phyloP scores from a whole-genome alignment of 1,140 invertebrate genomes.

The Forficula auricularia region DNA sequence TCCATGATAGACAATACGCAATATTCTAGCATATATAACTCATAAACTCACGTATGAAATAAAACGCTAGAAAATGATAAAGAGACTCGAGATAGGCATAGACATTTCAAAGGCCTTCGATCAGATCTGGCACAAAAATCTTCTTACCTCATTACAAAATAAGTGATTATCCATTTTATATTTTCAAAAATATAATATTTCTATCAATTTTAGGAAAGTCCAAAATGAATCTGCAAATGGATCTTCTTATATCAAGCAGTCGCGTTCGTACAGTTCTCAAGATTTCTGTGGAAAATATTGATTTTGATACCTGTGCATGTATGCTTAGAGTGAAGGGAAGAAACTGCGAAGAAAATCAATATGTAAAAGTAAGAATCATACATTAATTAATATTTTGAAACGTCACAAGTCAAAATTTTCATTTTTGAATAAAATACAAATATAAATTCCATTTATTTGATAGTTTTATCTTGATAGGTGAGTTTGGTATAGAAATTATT shows the following conservation, averaged over 20 bases:
- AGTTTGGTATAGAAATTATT: no score
- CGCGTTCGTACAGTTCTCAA: constrained; percentile 82
- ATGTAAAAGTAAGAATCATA: constrained; percentile 65
- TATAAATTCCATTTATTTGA: no score
- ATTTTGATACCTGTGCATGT: constrained; percentile 95
- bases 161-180: no score
- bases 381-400: constrained; percentile 6
- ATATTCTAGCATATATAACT: no score
- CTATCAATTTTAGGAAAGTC: constrained; percentile 36
- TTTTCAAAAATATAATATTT: constrained; percentile 1
- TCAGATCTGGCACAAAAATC: no score
- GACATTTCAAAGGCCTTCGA: no score
- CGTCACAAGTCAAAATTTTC: background rate
- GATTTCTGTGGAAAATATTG: constrained; percentile 84
- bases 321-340: constrained; percentile 81
- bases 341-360: constrained; percentile 94
- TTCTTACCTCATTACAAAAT: no score
- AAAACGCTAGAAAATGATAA: no score
- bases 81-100: no score
- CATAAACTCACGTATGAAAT: no score
- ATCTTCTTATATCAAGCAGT: constrained; percentile 74
- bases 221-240: constrained; percentile 87
- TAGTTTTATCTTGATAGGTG: no score
- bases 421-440: constrained; percentile 1
- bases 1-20: no score